These are phyloP conservation scores for Xiphophorus birchmanni DNA, from an alignment of 2,797 vertebrate species.

Conservation along the genomic window DNA sequence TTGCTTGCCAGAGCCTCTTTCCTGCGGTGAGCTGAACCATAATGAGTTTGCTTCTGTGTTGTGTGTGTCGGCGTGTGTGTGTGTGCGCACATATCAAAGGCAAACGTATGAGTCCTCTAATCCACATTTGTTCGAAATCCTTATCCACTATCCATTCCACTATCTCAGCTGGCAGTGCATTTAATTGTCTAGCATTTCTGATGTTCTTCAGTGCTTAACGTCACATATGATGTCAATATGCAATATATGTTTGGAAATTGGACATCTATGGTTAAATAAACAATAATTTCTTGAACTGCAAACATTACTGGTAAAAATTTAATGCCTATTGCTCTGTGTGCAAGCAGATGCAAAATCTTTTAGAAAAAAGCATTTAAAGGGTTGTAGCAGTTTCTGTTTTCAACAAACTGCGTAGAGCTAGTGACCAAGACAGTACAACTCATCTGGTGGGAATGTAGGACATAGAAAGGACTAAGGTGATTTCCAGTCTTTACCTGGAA, in stretches of 20 bases:
- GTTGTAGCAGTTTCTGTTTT: background rate
- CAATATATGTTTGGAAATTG: slow-evolving; percentile 84
- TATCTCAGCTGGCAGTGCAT: slow-evolving; percentile 81
- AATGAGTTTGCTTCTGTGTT: slow-evolving; percentile 69
- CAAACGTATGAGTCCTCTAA: slow-evolving; percentile 47
- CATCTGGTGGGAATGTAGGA: background rate
- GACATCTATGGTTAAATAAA: slow-evolving; percentile 87
- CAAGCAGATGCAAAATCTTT: background rate
- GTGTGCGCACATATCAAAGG: slow-evolving; percentile 55
- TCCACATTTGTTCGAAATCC: slow-evolving; percentile 52
- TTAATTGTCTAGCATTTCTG: slow-evolving; percentile 86
- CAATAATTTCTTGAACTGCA: slow-evolving; percentile 82
- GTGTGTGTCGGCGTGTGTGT: slow-evolving; percentile 38
- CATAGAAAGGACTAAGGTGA: too few relatives aligned
- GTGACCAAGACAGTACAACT: background rate
- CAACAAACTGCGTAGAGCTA: background rate
- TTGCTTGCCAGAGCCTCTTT: slow-evolving; percentile 85
- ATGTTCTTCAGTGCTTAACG: slow-evolving; percentile 46
- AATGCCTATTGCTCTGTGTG: background rate
- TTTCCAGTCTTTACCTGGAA: background rate
- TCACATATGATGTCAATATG: slow-evolving; percentile 83
- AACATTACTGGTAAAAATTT: slow-evolving; percentile 63
- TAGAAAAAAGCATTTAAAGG: background rate
- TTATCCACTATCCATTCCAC: slow-evolving; percentile 35
- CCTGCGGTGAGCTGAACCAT: slow-evolving; percentile 79